Percentiles rank a stretch among this genome's conserved stretches.
phyloP scores from a whole-genome alignment of 1,140 invertebrate species.

The Paramacrobiotus metropolitanus region DNA sequence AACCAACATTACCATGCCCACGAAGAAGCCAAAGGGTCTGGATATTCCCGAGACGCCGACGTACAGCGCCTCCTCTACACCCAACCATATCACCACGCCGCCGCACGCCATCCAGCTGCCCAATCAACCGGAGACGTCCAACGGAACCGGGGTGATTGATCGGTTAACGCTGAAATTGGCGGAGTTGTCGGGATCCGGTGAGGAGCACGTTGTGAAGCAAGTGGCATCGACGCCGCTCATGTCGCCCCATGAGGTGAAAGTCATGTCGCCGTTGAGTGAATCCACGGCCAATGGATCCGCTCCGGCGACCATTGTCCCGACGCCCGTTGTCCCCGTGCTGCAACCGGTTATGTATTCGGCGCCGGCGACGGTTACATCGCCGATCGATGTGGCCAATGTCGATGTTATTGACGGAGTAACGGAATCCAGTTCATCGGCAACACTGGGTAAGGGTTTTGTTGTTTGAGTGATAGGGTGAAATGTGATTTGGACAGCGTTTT shows the following conservation, averaged over 20 bases:
- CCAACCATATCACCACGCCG: neutral
- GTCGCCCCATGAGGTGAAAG: neutral
- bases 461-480: no score
- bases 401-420: neutral
- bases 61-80: neutral
- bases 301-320: neutral
- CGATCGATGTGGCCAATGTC: neutral
- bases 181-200: neutral
- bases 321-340: neutral
- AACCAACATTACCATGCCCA: neutral
- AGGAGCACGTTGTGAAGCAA: neutral
- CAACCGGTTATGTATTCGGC: neutral
- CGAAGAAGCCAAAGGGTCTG: conserved; percentile 2
- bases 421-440: no score
- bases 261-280: neutral
- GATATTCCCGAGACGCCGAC: neutral
- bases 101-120: neutral
- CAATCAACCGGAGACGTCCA: neutral
- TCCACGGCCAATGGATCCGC: neutral
- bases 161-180: neutral
- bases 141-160: neutral
- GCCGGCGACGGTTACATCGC: neutral
- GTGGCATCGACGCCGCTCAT: neutral
- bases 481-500: no score
- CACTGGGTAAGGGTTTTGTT: no score